Evolutionary conservation across 2,113 vertebrate species (phyloP), one percentile per base, ranked within the genome.

Genomic region (Pionites leucogaster): DNA sequence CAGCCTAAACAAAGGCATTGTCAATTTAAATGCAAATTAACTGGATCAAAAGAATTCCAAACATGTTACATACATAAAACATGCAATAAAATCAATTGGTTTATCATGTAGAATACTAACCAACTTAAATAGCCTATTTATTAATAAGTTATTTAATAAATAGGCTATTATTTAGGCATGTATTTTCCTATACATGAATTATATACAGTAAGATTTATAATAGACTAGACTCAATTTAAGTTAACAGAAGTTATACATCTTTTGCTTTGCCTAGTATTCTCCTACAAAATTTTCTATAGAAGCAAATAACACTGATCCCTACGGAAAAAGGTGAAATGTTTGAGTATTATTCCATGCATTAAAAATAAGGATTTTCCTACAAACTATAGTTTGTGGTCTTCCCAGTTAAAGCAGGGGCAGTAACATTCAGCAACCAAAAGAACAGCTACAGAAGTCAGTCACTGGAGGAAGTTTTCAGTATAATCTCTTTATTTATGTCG

Each of bases 21-120:
- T 50, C 87, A 77, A 97, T 96, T 89, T 94, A 98, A 97, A 97
- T 91, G 82, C 71, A 97, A 98, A 97, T 95, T 82, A 89, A 69
- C 11, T n/a, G 6, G 12, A 91, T 57, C 13, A 63, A 77, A 97
- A 42, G 2, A 96, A 50, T 67, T 71, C 20, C 86, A 37, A 97
- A 93, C 63, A 92, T 53, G 52, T 25, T 91, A 92, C 59, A 79
- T 82, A 95, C 35, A 92, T 93, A 97, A 82, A 72, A 10, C 5
- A 50, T 10, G 33, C 3, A 67, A 42, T 17, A 88, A 27, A 91
- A 97, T 86, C 72, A 92, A 95, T 47, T 60, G 14, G 22, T 94
- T 71, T 65, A 70, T 41, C 33, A 55, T 0, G 0, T 37, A 82
- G 22, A 57, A 52, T 35, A 86, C 50, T 71, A 53, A 74, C 33